These are phyloP conservation scores for Corticium candelabrum DNA, from an alignment of 37 sponge, comb jelly and placozoan species.

Conservation along the genomic window DNA sequence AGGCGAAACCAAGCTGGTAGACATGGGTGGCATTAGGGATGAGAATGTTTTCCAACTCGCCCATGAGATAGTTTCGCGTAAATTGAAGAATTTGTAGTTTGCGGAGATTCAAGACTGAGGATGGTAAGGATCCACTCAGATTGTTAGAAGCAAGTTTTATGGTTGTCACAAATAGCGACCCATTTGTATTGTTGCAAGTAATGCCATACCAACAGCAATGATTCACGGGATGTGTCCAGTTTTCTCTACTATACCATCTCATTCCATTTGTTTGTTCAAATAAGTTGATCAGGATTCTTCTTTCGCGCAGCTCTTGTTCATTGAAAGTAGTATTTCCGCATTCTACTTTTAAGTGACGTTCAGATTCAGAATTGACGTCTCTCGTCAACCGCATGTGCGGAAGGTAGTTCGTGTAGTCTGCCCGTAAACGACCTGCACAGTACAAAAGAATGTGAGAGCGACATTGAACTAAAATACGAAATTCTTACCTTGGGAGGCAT, in stretches of 20 bases:
- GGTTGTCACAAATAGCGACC: neutral
- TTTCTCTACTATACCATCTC: neutral
- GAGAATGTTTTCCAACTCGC: neutral
- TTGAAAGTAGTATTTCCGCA: no score
- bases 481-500: no score
- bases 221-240: neutral
- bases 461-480: no score
- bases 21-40: neutral
- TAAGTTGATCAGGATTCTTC: no score
- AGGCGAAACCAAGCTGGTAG: neutral
- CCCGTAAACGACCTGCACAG: no score
- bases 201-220: constrained; percentile 23
- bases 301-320: no score
- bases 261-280: neutral
- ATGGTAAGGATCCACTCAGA: neutral
- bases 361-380: no score
- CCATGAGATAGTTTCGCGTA: neutral
- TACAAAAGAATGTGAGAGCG: no score
- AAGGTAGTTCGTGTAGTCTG: no score
- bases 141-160: neutral
- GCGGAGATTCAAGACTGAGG: neutral
- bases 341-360: no score
- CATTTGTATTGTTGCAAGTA: neutral
- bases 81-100: neutral
- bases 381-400: no score